Conservation (phyloP, 2,888 invertebrate genomes). For the Carterocephalus palaemon region DNA sequence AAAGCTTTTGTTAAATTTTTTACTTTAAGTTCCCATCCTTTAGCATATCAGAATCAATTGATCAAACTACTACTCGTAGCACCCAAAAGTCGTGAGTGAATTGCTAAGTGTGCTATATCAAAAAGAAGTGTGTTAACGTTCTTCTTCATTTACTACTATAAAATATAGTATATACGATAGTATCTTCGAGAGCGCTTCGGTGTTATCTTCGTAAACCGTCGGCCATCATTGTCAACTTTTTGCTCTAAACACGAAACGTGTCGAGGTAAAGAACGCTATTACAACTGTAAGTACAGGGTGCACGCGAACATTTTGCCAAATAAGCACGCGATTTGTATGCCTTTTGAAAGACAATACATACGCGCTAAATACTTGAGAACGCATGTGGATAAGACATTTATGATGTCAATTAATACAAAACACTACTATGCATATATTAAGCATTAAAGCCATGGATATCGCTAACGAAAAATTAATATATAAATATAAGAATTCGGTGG, state of each 20-base stretch:
- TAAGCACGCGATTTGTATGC: constrained; percentile 12
- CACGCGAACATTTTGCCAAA: constrained; percentile 11
- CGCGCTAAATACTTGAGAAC: too few species aligned
- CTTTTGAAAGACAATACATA: background rate
- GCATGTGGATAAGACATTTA: too few species aligned
- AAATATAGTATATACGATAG: constrained; percentile 7
- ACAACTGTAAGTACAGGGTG: constrained; percentile 23
- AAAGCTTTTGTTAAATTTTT: too few species aligned
- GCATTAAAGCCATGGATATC: too few species aligned
- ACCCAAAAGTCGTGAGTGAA: too few species aligned
- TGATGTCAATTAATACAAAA: too few species aligned
- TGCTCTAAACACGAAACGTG: constrained; percentile 35
- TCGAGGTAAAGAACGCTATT: constrained; percentile 39
- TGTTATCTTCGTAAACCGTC: constrained; percentile 13
- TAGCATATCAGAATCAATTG: too few species aligned
- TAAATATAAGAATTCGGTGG: too few species aligned
- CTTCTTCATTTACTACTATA: background rate
- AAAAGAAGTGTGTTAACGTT: background rate
- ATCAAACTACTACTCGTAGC: too few species aligned
- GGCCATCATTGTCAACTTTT: constrained; percentile 30
- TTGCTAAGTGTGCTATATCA: background rate
- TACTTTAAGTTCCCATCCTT: too few species aligned
- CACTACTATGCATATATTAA: too few species aligned
- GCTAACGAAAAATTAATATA: too few species aligned
- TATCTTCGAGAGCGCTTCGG: constrained; percentile 4